Percentiles rank a stretch among this genome's conserved stretches.
These are phyloP conservation scores for Vicugna pacos DNA, from an alignment of 2,113 vertebrate species.

Conservation along the genomic window DNA sequence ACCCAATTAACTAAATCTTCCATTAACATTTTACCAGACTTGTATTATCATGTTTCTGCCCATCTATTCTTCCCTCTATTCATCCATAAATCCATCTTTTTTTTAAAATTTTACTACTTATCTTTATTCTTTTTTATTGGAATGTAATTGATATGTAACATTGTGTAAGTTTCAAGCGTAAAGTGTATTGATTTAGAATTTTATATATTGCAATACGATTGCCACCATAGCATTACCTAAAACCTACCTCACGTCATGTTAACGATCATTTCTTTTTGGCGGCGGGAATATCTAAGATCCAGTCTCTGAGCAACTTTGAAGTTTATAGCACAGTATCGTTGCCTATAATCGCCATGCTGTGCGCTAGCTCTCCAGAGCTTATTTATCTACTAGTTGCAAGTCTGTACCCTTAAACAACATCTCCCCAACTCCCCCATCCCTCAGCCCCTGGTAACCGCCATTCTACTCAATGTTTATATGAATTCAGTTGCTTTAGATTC, in stretches of 20 bases:
- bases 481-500: neutral
- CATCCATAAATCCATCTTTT: neutral
- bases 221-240: neutral
- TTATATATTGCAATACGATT: neutral
- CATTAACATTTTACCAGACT: neutral
- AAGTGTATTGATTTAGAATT: neutral
- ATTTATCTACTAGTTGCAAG: neutral
- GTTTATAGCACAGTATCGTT: neutral
- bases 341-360: neutral
- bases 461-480: neutral
- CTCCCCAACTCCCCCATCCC: neutral
- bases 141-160: neutral
- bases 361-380: neutral
- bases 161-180: neutral
- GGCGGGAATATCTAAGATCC: neutral
- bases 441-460: neutral
- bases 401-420: neutral
- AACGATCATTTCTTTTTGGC: neutral
- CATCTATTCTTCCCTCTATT: neutral
- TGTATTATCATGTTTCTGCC: neutral
- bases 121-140: neutral
- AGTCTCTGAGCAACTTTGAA: neutral
- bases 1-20: neutral
- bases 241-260: neutral
- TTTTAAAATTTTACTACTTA: neutral